Conservation (phyloP, 1,140 invertebrate genomes). For the Drosophila neocordata region DNA sequence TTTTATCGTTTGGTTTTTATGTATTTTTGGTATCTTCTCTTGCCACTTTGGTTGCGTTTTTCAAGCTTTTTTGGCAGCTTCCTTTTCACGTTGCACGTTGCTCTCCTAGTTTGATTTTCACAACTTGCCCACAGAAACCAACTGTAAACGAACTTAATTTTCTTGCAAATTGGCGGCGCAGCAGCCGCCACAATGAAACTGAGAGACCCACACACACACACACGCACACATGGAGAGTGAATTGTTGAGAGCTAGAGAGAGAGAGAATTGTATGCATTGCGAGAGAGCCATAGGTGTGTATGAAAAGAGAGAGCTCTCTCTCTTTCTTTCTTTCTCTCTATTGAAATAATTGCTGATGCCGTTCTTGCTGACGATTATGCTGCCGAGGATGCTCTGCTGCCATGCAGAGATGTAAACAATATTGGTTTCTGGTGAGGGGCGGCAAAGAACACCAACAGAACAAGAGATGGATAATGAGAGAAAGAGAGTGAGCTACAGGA, state of each 20-base stretch:
- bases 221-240: neutral
- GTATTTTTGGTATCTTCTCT: constrained; percentile 20
- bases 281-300: constrained; percentile 1
- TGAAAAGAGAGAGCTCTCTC: neutral
- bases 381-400: constrained; percentile 1
- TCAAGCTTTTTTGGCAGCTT: constrained; percentile 52
- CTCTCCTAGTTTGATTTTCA: constrained; percentile 56
- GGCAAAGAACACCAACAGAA: neutral
- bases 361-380: neutral
- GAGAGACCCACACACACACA: constrained; percentile 30
- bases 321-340: neutral
- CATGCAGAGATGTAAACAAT: constrained; percentile 8
- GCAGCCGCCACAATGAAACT: constrained; percentile 49
- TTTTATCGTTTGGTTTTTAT: constrained; percentile 11
- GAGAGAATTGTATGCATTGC: constrained; percentile 8
- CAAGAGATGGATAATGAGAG: neutral
- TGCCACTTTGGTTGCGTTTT: constrained; percentile 50
- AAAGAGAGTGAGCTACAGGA: neutral
- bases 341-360: constrained; percentile 4
- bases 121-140: constrained; percentile 63
- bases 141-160: constrained; percentile 75
- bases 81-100: constrained; percentile 32
- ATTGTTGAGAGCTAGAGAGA: constrained; percentile 7
- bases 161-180: constrained; percentile 73
- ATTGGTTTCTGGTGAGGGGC: neutral